Evolutionary conservation across 2,888 invertebrate species (phyloP).

Genomic region (Drosophila birchii): DNA sequence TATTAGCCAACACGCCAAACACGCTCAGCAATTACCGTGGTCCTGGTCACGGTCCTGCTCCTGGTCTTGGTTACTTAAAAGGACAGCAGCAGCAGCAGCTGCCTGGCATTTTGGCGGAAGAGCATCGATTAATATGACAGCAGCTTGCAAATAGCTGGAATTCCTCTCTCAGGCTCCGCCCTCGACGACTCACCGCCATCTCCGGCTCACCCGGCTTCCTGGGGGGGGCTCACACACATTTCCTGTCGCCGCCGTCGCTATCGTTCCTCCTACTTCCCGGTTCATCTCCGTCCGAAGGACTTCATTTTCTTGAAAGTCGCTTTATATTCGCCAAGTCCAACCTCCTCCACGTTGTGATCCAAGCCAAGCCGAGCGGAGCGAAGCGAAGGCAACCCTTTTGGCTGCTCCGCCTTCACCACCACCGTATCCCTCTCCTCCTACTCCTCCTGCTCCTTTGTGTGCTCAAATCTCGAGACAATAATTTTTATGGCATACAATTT

Average conservation of each 20-base stretch:
- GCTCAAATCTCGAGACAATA: constrained; percentile 76
- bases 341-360: not conserved
- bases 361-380: constrained; percentile 12
- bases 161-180: constrained; percentile 4
- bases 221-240: constrained; percentile 7
- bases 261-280: constrained; percentile 8
- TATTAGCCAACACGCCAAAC: constrained; percentile 34
- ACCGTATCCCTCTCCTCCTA: not conserved
- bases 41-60: constrained; percentile 5
- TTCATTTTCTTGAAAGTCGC: constrained; percentile 33
- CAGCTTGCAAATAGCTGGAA: constrained; percentile 25
- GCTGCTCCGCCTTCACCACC: not conserved
- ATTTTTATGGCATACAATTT: constrained; percentile 75
- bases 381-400: constrained; percentile 31
- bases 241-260: constrained; percentile 8
- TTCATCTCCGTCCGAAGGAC: constrained; percentile 22
- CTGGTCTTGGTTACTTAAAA: not conserved
- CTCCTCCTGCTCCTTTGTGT: constrained; percentile 21
- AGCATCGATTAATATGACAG: constrained; percentile 34
- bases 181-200: constrained; percentile 2
- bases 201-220: constrained; percentile 5
- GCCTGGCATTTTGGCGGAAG: constrained; percentile 14
- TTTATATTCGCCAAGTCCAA: constrained; percentile 19
- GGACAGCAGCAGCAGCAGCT: not conserved
- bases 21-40: constrained; percentile 16